Evolutionary conservation across 2,888 invertebrate genomes (phyloP).

Genomic region (Autographa pulchrina): DNA sequence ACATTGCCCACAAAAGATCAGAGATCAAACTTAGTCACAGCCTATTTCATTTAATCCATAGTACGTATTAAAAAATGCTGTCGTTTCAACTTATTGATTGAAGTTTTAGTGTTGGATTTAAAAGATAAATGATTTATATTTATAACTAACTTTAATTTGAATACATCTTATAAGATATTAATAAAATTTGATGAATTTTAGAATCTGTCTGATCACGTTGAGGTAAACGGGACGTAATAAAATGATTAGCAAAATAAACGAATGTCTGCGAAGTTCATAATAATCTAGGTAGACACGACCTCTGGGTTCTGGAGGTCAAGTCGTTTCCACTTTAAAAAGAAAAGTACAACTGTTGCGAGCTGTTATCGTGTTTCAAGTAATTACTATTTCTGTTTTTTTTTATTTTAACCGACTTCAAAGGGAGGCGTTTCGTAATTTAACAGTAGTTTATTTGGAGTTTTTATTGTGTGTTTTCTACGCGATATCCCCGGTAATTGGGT

Average conservation of each 20-base stretch:
- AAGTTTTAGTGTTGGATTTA: not conserved
- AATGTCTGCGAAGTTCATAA: not conserved
- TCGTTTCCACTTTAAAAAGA: not conserved
- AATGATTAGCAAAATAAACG: not conserved
- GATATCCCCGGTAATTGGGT: too few relatives aligned
- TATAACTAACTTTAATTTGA: too few relatives aligned
- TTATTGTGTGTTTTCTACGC: too few relatives aligned
- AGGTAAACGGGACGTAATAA: not conserved
- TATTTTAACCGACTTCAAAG: too few relatives aligned
- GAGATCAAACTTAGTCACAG: constrained; percentile 36
- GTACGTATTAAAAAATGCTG: not conserved
- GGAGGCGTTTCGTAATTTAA: too few relatives aligned
- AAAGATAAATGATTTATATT: not conserved
- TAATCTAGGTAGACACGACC: not conserved
- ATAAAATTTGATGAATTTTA: not conserved
- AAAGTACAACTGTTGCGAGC: not conserved
- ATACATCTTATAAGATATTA: too few relatives aligned
- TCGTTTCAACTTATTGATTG: not conserved
- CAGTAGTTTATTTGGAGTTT: too few relatives aligned
- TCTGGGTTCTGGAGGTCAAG: not conserved
- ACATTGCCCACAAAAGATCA: constrained; percentile 7
- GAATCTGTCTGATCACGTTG: not conserved
- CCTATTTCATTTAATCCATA: constrained; percentile 37
- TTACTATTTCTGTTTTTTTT: too few relatives aligned
- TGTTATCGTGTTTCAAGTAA: not conserved